Percentiles rank a stretch among this genome's conserved stretches.
Evolutionary conservation across 2,888 invertebrate genomes (phyloP).

Genomic region (Leuctra nigra): DNA sequence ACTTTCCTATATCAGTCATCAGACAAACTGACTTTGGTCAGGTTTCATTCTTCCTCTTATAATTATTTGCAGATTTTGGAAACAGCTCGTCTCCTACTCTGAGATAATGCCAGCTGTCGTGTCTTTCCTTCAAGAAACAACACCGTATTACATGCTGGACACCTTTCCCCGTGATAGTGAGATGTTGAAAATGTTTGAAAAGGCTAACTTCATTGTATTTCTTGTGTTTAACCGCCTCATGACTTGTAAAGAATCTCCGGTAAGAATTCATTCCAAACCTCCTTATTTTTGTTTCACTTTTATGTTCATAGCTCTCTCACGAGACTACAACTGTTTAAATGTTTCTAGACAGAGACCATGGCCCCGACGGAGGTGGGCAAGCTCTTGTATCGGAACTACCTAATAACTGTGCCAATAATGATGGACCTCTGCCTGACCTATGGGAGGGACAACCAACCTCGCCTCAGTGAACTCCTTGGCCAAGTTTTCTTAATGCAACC

Average conservation of each 20-base stretch:
- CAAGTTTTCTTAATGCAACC: constrained; percentile 61
- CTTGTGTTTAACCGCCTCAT: constrained; percentile 68
- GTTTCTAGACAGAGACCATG: constrained; percentile 49
- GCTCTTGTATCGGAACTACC: constrained; percentile 68
- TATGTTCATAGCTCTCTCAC: no score
- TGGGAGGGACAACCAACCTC: constrained; percentile 55
- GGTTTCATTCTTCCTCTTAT: no score
- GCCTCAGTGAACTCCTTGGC: constrained; percentile 56
- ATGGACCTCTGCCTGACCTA: constrained; percentile 72
- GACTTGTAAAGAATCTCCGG: constrained; percentile 70
- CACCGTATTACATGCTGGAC: constrained; percentile 55
- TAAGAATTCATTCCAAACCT: constrained; percentile 35
- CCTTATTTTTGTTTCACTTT: constrained; percentile 7
- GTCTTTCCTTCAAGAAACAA: constrained; percentile 67
- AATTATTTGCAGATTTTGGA: constrained; percentile 74
- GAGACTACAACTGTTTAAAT: no score
- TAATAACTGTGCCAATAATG: constrained; percentile 76
- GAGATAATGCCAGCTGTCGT: constrained; percentile 56
- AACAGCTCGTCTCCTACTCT: constrained; percentile 58
- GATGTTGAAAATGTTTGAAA: constrained; percentile 51
- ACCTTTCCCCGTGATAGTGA: constrained; percentile 40
- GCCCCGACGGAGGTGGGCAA: constrained; percentile 56
- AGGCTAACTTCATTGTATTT: constrained; percentile 51
- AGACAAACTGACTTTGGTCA: no score
- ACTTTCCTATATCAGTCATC: neutral